Base-by-base conservation (phyloP, 2,797 vertebrate genomes). In the Melanotaenia boesemani region DNA sequence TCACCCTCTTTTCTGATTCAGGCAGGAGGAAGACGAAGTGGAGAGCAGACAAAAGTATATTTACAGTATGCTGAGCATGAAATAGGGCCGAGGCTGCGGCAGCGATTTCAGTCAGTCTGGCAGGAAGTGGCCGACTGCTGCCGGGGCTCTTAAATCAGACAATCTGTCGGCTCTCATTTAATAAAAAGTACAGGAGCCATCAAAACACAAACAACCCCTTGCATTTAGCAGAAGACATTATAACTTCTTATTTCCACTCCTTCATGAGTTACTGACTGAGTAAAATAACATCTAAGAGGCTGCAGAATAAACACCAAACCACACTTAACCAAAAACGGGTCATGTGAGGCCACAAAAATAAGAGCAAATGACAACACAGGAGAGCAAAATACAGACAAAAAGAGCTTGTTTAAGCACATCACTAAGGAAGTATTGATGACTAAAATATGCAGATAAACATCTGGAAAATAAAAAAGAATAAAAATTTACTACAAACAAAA, bases 111-210 rank as follows among this genome's bases (percentile, higher is more conserved):
- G 4, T 44, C 44, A 48, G 2, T 48, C 18, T 48, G 44, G 44
- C 44, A 48, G 44, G 44, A 48, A 88, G 83, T 79, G 72, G 72
- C 79, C 74, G 64, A 79, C 63, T 76, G 54, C 72, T 30, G 58
- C 30, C 36, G 28, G 70, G 54, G 72, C 76, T 58, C 80, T 74
- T 32, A 15, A 79, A 64, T 44, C 44, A 60, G 12, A 69, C 32
- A 46, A 55, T 88, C 74, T 69, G 26, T 79, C 56, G 70, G 10
- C 46, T 68, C 57, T 67, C 34, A 55, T 61, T 52, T 52, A 12
- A 20, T 48, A 48, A 48, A 48, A 48, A 48, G 44, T 20, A 44
- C 39, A 44, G 5, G 39, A 44, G 39, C 39, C 44, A 20, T 16
- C 13, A 46, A 48, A 28, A 48, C 18, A 2, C 44, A n/a, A 18